Evolutionary conservation across 2,888 invertebrate species (phyloP), one percentile per base, ranked within the genome.

Genomic region (Drosophila atroscutellata): DNA sequence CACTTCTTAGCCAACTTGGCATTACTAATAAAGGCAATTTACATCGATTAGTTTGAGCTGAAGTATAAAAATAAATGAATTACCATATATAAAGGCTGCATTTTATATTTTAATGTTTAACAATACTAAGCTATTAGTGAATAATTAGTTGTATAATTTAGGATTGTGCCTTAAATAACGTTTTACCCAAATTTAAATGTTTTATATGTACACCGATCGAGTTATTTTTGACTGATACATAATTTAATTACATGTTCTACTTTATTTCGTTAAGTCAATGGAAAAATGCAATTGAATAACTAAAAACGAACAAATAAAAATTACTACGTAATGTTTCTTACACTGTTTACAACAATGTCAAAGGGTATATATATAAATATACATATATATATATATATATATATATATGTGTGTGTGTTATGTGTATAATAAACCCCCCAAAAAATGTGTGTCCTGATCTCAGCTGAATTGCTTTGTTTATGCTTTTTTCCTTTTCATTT

Each of bases 121-220:
- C 39, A 39, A 39, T 39, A 39, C 11, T 39, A 39, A 39, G 1
- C 39, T 20, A 39, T 20, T 9, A 4, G 39, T 20, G 20, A 42
- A 20, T 42, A 20, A 20, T 11, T 42, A 42, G 9, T 5, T 1
- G 11, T 20, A n/a, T 39, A 15, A n/a, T 39, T 11, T 20, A 42
- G 20, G 5, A 20, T 42, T 20, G 11, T 20, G 20, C 11, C 20
- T 20, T 20, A 42, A 42, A 20, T 20, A 20, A 20, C 11, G 20
- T 42, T 5, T 11, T 11, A 11, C 39, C 11, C 1, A 42, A 20
- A 11, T 42, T 42, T 2, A 42, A 39, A 39, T 59, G 28, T 13
- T 30, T 37, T 49, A 18, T 63, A 57, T 70, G 34, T 70, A 75
- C 73, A 73, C 42, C 28, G n/a, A 32, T 51, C 60, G 72, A 49